Evolutionary conservation across 2,888 invertebrate genomes (phyloP), one percentile per base, ranked within the genome.

Genomic region (Orgyia antiqua): DNA sequence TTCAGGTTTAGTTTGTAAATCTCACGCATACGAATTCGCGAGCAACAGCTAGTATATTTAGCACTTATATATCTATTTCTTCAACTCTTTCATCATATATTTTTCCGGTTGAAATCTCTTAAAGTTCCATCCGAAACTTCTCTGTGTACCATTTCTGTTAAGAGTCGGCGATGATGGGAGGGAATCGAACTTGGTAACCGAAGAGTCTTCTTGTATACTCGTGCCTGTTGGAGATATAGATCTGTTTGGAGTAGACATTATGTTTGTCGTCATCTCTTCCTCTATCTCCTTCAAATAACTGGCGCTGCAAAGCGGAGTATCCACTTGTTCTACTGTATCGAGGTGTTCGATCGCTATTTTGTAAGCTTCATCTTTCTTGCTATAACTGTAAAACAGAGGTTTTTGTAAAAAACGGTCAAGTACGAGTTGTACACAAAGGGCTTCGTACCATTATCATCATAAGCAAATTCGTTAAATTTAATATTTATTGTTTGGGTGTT

Each of bases 291-390:
- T 79, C 7, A 94, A 84, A 23, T 92, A 89, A 41, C 90, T 89
- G 0, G 95, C 94, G 48, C 94, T 94, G 72, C 94, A 95, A 1
- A 94, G 87, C 0, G 95, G 95, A 0, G 93, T 93, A 13, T 88
- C 88, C 0, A 92, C 88, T 49, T 90, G 89, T 45, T 89, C 89
- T 0, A 91, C 90, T 10, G 87, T 84, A 61, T 93, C 88, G 27
- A 94, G 88, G 32, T 89, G 78, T 8, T 89, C 88, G 19, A 88
- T 83, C 51, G 93, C 90, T 1, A 93, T 89, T 1, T 77, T 60
- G 60, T 91, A 92, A 8, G 86, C 73, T 37, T 88, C 87, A 0
- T 84, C 60, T 29, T 88, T 84, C 43, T 89, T 88, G 36, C 87
- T 88, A 60, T 90, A 90, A 33, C 87, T 89, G 62, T 17, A 19